Evolutionary conservation across 1,140 invertebrate species (phyloP).

Genomic region (Proctacanthus coquilletti): DNA sequence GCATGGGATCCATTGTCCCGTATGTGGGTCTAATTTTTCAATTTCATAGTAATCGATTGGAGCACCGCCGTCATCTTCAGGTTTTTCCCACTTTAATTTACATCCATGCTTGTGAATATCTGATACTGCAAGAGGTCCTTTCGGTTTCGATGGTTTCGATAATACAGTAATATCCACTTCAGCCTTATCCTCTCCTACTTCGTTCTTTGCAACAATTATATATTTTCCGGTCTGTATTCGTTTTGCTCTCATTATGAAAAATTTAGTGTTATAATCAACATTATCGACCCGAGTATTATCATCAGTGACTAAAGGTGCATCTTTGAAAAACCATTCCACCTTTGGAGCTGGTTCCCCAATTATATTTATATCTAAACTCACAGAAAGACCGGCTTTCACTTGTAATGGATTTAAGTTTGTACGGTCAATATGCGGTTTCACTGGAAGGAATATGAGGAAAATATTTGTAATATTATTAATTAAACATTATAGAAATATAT

Average conservation of each 20-base stretch:
- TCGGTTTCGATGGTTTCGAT: constrained; percentile 64
- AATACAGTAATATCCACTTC: constrained; percentile 79
- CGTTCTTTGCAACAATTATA: constrained; percentile 79
- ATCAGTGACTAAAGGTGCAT: constrained; percentile 48
- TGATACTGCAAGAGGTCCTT: constrained; percentile 76
- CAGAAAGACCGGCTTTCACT: constrained; percentile 81
- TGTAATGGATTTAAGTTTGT: constrained; percentile 71
- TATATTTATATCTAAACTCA: constrained; percentile 82
- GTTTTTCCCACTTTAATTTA: constrained; percentile 85
- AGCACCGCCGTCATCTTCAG: constrained; percentile 79
- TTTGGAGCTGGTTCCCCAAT: constrained; percentile 87
- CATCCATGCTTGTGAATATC: constrained; percentile 89
- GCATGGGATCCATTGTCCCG: constrained; percentile 83
- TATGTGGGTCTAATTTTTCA: constrained; percentile 88
- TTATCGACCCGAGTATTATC: constrained; percentile 65
- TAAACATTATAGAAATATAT: too few relatives aligned
- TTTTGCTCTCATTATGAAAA: constrained; percentile 68
- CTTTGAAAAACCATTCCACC: constrained; percentile 76
- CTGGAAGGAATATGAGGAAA: constrained; percentile 34
- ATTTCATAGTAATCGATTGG: constrained; percentile 94
- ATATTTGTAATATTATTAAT: constrained; percentile 5
- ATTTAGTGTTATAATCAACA: constrained; percentile 80
- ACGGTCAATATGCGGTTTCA: constrained; percentile 84
- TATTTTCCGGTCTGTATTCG: constrained; percentile 81
- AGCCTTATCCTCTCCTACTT: constrained; percentile 84